Evolutionary conservation across 2,888 invertebrate genomes (phyloP), one percentile per base, ranked within the genome.

Genomic region (Drosophila kokeensis): DNA sequence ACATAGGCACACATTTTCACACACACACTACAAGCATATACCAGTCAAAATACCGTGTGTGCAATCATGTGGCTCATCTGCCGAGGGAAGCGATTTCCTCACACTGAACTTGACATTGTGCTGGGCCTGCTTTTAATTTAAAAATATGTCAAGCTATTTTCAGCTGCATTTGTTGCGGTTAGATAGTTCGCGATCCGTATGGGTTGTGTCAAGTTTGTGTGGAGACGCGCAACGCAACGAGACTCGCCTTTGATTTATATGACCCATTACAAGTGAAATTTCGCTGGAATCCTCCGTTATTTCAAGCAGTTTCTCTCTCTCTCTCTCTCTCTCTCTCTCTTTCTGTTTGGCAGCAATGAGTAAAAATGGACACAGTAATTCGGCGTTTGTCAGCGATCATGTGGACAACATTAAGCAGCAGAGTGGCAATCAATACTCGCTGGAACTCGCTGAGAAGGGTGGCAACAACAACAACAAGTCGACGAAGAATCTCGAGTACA

Each of bases 401-500:
- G 90, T 89, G 66, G 88, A 91, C 83, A 86, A 87, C 62, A 88
- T 87, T 57, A 78, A 80, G 32, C 73, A 63, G 64, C 89, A 64
- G 60, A 66, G 64, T 38, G 13, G 66, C 36, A 90, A 89, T 32
- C 88, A 88, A 58, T 90, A 91, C 73, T 90, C 90, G 10, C 71
- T 93, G 67, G 93, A 93, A 79, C 74, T 93, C 62, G 90, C 91
- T 4, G 93, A 93, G 74, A 92, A 93, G 77, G 91, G 91, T 18
- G 85, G 79, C 45, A 45, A 45, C 38, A 38, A 38, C 55, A 85
- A 79, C 72, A 90, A 71, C 59, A 80, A 87, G 10, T 80, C 79
- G 2, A 69, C 76, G 57, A 83, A 90, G 68, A 90, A 92, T 79
- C 93, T 93, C 7, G 92, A 93, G 5, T 96, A 95, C 85, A 96